Base-by-base conservation (phyloP, 2,113 vertebrate genomes). In the Brachionichthys hirsutus region DNA sequence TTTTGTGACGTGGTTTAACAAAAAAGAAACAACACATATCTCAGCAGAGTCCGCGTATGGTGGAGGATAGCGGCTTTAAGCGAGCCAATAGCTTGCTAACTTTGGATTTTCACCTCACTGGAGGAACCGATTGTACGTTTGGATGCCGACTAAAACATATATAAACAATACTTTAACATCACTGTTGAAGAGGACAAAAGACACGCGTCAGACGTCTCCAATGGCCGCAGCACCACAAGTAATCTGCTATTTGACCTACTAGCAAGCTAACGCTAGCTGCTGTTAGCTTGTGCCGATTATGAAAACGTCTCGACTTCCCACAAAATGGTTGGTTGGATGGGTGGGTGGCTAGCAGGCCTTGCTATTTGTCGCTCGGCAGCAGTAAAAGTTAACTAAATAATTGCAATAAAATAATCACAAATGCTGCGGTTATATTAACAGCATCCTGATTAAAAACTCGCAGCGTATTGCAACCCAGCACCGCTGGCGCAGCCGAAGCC, bases 221-320 rank as follows among this genome's bases (percentile, higher is more conserved):
- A 9, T 44, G 14, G 15, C n/a, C 1, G 22, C 34, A 4, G 8
- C 24, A 30, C 24, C 24, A 30, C 24, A 30, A 6, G 24, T 30
- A 30, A 30, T n/a, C 12, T 38, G 53, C n/a, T 60, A 22, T 62
- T 10, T 38, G 24, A 43, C 13, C 38, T 17, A 47, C 18, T 44
- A 45, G 3, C 19, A 10, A n/a, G 51, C 58, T 54, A 73, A 52
- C 70, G 50, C 17, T 53, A 54, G 83, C 78, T 65, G 44, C 50
- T 38, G 48, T 66, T 65, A 48, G 61, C 61, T 81, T 45, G 45
- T 38, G 35, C 64, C 45, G 77, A 82, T 76, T 57, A 69, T 74
- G 80, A 79, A 84, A 85, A 81, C 83, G 81, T 77, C 72, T 77
- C 40, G 72, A 86, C 81, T 85, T 86, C 81, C 83, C 75, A 89